Evolutionary conservation across 2,888 invertebrate species (phyloP), one percentile per base, ranked within the genome.

Genomic region (Drosophila picticornis): DNA sequence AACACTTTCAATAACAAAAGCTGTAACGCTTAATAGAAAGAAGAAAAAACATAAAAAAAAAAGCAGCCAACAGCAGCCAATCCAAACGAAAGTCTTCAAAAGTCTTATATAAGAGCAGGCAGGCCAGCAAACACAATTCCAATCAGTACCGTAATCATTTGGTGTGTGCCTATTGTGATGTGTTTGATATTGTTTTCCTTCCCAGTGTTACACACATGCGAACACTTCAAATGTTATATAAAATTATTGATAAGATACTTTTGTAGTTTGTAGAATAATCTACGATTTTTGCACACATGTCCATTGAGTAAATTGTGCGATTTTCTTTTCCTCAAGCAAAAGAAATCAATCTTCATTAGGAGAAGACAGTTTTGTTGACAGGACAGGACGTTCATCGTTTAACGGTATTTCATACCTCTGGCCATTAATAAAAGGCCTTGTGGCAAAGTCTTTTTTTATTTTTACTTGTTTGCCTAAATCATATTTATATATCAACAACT

Each of bases 1-100:
- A 62, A 60, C 53, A 58, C 55, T 67, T 82, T 87, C 70, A 84
- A 84, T 84, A 89, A 87, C 85, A 89, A 89, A 82, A 56, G 72
- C 58, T 38, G 29, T 25, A 32, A 34, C 27, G 34, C 25, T 73
- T 40, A 81, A 81, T 77, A 60, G 73, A 65, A 72, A 83, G 25
- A 46, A 25, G 46, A 46, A 46, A 13, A 46, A n/a, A n/a, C 10
- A 40, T 10, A 16, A 19, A 38, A 11, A 11, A 43, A 46, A 46
- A 46, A 25, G 9, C 25, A 80, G 50, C 40, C 51, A 74, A 69
- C 70, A 70, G 46, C 56, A 40, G 58, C 52, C 67, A 55, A 46
- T 25, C 25, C 46, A 46, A 46, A 50, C 58, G 81, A 81, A 78
- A 78, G 78, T 77, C 67, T 60, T 32, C 59, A 38, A 32, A 53